These are phyloP conservation scores for Istiophorus platypterus DNA, from an alignment of 2,113 vertebrate genomes.

Conservation along the genomic window DNA sequence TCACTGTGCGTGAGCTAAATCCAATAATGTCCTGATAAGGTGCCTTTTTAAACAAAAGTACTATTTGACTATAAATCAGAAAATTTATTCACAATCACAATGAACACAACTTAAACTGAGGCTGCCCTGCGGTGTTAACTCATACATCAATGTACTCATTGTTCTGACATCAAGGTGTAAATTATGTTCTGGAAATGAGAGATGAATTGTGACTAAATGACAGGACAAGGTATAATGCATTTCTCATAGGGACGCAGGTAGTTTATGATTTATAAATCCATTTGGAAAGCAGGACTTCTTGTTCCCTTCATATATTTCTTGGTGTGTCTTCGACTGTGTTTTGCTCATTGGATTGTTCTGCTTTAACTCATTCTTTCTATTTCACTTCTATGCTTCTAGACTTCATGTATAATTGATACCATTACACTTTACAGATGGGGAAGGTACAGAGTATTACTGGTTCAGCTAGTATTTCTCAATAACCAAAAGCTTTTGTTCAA, in stretches of 20 bases:
- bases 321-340: not conserved
- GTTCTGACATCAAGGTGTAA: slow-evolving; percentile 16
- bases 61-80: not conserved
- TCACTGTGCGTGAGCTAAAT: not conserved
- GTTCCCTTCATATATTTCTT: not conserved
- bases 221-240: not conserved
- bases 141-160: not conserved
- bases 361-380: not conserved
- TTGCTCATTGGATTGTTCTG: not conserved
- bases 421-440: not conserved
- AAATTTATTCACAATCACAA: not conserved
- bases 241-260: not conserved
- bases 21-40: not conserved
- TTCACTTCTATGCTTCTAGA: not conserved
- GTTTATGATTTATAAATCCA: slow-evolving; percentile 7
- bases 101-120: not conserved
- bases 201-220: slow-evolving; percentile 25
- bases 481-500: not conserved
- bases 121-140: not conserved
- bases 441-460: not conserved
- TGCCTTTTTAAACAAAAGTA: not conserved
- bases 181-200: slow-evolving; percentile 24
- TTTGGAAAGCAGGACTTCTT: not conserved
- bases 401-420: not conserved
- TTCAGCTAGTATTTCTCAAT: not conserved